Evolutionary conservation across 1,140 invertebrate species (phyloP).

Genomic region (Drosophila melanogaster): DNA sequence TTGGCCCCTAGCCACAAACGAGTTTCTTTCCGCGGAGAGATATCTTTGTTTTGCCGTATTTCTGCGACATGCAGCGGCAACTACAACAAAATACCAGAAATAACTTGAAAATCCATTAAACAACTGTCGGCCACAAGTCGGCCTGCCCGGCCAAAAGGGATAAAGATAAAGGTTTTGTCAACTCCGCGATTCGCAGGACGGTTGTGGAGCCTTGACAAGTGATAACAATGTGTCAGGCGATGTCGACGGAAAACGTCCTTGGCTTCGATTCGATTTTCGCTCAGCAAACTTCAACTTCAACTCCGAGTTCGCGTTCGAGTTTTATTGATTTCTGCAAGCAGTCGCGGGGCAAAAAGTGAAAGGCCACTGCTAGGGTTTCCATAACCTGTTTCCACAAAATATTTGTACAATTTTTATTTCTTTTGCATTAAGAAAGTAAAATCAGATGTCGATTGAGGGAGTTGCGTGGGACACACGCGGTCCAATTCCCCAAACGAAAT

Average conservation of each 20-base stretch:
- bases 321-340: slow-evolving; percentile 56
- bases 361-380: slow-evolving; percentile 46
- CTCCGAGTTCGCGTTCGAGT: not conserved
- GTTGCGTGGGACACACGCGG: slow-evolving; percentile 32
- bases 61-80: slow-evolving; percentile 60
- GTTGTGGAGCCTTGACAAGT: slow-evolving; percentile 55
- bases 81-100: slow-evolving; percentile 81
- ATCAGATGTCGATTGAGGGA: slow-evolving; percentile 34
- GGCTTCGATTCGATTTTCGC: slow-evolving; percentile 61
- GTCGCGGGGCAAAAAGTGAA: slow-evolving; percentile 59
- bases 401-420: slow-evolving; percentile 46
- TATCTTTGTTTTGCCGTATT: slow-evolving; percentile 70
- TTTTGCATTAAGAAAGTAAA: slow-evolving; percentile 57
- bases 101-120: slow-evolving; percentile 83
- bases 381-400: slow-evolving; percentile 64
- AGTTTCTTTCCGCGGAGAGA: slow-evolving; percentile 66
- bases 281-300: slow-evolving; percentile 3
- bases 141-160: slow-evolving; percentile 49
- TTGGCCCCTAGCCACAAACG: slow-evolving; percentile 68
- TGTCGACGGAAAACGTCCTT: slow-evolving; percentile 55
- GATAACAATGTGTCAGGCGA: slow-evolving; percentile 79
- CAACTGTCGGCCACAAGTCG: slow-evolving; percentile 34
- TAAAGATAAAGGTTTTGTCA: slow-evolving; percentile 76
- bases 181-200: slow-evolving; percentile 12
- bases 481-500: slow-evolving; percentile 6